Conservation (phyloP, 2,888 invertebrate genomes). For the Netelia virgata region DNA sequence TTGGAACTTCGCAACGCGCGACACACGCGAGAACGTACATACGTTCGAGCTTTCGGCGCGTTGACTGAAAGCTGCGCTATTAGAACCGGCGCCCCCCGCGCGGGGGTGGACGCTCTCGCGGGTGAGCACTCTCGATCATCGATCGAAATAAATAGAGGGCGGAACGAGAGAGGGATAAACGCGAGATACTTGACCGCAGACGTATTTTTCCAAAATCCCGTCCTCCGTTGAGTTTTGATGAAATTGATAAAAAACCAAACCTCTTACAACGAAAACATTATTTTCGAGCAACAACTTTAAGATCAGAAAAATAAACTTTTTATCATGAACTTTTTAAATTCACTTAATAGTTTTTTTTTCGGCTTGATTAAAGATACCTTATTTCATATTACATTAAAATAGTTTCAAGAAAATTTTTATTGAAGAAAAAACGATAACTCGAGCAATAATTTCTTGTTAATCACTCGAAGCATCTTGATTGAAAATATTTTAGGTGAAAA, state of each 20-base stretch:
- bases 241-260: neutral
- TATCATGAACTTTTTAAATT: no score
- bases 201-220: neutral
- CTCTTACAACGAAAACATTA: no score
- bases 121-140: slow-evolving; percentile 57
- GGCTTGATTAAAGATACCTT: no score
- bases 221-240: neutral
- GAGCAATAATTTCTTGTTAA: neutral
- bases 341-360: no score
- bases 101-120: slow-evolving; percentile 44
- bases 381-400: no score
- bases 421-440: no score
- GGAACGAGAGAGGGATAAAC: neutral
- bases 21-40: slow-evolving; percentile 45
- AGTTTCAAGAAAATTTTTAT: no score
- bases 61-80: slow-evolving; percentile 63
- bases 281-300: no score
- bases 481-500: no score
- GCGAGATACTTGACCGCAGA: slow-evolving; percentile 4
- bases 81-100: slow-evolving; percentile 55
- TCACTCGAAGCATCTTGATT: no score
- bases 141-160: slow-evolving; percentile 65
- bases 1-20: slow-evolving; percentile 13
- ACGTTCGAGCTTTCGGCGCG: slow-evolving; percentile 59
- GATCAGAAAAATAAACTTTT: no score